phyloP scores from a whole-genome alignment of 30 jellyfish, hydroid and myxozoan genomes.

The Nemopilema nomurai region DNA sequence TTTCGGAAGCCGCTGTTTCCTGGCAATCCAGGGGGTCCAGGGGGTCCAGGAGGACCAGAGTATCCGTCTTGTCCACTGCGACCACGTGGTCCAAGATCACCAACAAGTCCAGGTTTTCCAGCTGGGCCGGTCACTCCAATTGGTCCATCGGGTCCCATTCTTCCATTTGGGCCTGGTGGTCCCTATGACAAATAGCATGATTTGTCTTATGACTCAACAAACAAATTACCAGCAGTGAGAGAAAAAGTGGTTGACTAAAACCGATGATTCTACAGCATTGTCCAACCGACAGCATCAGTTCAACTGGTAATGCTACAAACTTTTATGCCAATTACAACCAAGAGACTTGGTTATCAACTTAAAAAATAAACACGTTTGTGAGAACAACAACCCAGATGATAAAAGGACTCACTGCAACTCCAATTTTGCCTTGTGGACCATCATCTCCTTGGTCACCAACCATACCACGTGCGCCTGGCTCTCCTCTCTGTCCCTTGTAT shows the following conservation, averaged over 20 bases:
- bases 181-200: conserved; percentile 35
- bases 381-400: neutral
- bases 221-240: neutral
- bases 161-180: conserved; percentile 86
- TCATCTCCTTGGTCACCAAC: conserved; percentile 64
- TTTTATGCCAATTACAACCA: no score
- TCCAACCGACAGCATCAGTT: no score
- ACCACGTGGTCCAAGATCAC: conserved; percentile 72
- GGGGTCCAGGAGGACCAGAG: conserved; percentile 89
- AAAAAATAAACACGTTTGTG: no score
- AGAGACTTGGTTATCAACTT: neutral
- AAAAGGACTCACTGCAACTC: conserved; percentile 35
- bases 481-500: conserved; percentile 86
- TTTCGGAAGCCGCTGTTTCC: conserved; percentile 42
- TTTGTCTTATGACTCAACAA: neutral
- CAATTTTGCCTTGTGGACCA: conserved; percentile 53
- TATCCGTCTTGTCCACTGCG: conserved; percentile 85
- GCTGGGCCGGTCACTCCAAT: conserved; percentile 61
- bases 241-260: no score
- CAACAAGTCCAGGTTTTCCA: conserved; percentile 64
- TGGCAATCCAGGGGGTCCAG: conserved; percentile 84
- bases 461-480: conserved; percentile 70
- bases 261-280: no score
- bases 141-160: conserved; percentile 68
- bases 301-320: no score